Base-by-base conservation (phyloP, 2,113 vertebrate genomes). In the Hystrix cristata region DNA sequence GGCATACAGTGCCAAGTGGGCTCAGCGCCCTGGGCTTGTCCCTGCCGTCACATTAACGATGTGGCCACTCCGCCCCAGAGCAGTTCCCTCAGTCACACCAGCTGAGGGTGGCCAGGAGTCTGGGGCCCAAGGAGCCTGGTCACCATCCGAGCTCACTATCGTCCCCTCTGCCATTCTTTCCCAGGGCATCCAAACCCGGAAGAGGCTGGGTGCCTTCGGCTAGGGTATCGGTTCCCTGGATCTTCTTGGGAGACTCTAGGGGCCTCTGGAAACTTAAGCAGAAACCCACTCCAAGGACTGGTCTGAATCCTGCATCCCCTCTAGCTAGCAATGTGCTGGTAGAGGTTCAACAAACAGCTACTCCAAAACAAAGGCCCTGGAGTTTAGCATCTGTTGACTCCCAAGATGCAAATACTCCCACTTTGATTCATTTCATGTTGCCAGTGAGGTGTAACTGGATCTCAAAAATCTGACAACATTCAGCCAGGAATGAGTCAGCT, bases 21-120 rank as follows among this genome's bases (percentile, higher is more conserved):
- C 38, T 14, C 31, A 46, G 59, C 59, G 89, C 79, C 48, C 78
- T 15, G 34, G n/a, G 19, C 43, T 62, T 65, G 38, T 69, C 53
- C 38, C 65, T 25, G 67, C 51, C n/a, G 15, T 87, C 74, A 43
- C 74, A 38, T 74, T 72, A 74, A 95, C 92, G 92, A 89, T 25
- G 79, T 64, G 80, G 38, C 51, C 4, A 0, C 57, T 84, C 62
- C 59, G 80, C 34, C 29, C 14, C 38, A 48, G 14, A 76, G 43
- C 6, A 15, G 6, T 83, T 62, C 69, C 53, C 19, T 84, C 90
- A 48, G 69, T 96, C 53, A 19, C 0, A 0, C 67, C 55, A 79
- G 55, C 57, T 29, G 4, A 38, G 38, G 38, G 38, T 16, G 31
- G 59, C 92, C 83, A 71, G 60, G 23, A 78, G 38, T 60, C 43